Percentiles rank a stretch among this genome's conserved stretches.
Evolutionary conservation across 2,113 vertebrate species (phyloP).

Genomic region (Synchiropus splendidus): DNA sequence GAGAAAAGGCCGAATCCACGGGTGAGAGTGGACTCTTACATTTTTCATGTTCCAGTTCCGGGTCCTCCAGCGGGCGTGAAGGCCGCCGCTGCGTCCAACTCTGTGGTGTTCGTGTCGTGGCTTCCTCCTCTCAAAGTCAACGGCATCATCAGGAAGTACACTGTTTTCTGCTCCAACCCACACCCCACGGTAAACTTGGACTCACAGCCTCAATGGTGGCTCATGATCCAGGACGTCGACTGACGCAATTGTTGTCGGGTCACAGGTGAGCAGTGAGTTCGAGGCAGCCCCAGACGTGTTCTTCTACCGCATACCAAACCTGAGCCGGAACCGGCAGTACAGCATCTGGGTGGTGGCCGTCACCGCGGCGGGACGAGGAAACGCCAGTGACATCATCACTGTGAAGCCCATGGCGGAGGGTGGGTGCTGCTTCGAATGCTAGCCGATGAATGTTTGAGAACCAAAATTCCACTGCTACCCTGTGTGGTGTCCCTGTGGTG

Average conservation of each 20-base stretch:
- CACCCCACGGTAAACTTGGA: conserved; percentile 92
- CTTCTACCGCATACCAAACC: conserved; percentile 91
- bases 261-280: conserved; percentile 95
- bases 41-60: conserved; percentile 68
- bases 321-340: conserved; percentile 91
- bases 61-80: conserved; percentile 89
- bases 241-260: no score
- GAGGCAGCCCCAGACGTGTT: conserved; percentile 93
- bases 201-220: no score
- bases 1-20: conserved; percentile 6
- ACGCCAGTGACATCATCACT: conserved; percentile 90
- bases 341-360: conserved; percentile 96
- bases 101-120: conserved; percentile 90
- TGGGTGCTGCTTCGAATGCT: conserved; percentile 28
- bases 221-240: no score
- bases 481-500: no score
- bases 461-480: no score
- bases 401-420: conserved; percentile 92
- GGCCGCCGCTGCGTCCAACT: conserved; percentile 82
- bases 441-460: no score
- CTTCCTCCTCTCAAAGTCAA: conserved; percentile 89
- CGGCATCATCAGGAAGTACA: conserved; percentile 91
- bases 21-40: no score
- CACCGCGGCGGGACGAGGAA: conserved; percentile 87
- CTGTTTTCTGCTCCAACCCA: conserved; percentile 90